These are phyloP conservation scores for Rousettus madagascariensis DNA, from an alignment of 2,797 vertebrate species.

Conservation along the genomic window DNA sequence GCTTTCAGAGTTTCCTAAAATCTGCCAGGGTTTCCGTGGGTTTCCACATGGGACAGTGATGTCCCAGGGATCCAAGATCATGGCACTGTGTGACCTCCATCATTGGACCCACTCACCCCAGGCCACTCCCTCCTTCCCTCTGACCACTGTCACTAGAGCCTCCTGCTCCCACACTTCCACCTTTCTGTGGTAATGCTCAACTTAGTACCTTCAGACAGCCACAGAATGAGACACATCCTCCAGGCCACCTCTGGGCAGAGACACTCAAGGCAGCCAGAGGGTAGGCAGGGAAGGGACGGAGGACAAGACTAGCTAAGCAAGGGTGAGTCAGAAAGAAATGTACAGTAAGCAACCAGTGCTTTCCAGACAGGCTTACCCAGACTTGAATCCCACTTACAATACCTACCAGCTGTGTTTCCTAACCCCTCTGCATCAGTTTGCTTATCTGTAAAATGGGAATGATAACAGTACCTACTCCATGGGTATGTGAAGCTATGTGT, in stretches of 20 bases:
- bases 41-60: background rate
- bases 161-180: background rate
- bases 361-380: background rate
- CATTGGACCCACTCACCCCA: background rate
- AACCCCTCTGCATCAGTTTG: background rate
- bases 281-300: background rate
- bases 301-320: background rate
- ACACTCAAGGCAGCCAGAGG: background rate
- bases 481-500: background rate
- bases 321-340: background rate
- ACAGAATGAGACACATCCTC: background rate
- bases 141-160: background rate
- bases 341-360: background rate
- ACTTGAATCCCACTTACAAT: background rate
- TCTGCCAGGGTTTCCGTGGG: background rate
- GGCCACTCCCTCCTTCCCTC: background rate
- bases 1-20: background rate
- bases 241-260: background rate
- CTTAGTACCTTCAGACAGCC: background rate
- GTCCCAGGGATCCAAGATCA: background rate
- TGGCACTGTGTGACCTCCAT: background rate
- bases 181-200: background rate
- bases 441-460: background rate
- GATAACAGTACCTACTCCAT: fast-evolving
- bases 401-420: background rate